These are phyloP conservation scores for Pocillopora verrucosa DNA, from an alignment of 64 coral and sea anemone genomes.

Conservation along the genomic window DNA sequence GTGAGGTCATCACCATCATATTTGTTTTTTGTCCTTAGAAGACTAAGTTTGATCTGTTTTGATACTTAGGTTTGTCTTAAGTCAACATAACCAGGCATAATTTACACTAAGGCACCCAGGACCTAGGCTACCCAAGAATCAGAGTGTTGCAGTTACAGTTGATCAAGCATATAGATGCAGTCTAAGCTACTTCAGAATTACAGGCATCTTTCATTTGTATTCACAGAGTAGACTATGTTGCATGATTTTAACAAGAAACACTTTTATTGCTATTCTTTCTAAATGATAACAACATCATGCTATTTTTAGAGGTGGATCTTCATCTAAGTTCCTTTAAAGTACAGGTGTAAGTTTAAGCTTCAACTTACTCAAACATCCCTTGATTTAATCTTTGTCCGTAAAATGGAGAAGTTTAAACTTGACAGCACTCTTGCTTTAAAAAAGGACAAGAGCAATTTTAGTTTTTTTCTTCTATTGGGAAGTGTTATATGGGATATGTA, in stretches of 20 bases:
- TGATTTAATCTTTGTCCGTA: too few species aligned
- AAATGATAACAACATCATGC: neutral
- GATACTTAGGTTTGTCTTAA: slow-evolving; percentile 50
- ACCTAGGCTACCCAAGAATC: neutral
- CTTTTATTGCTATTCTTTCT: slow-evolving; percentile 1
- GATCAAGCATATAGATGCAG: slow-evolving; percentile 42
- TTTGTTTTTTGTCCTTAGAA: slow-evolving; percentile 22
- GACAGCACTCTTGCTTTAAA: too few species aligned
- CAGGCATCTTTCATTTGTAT: slow-evolving; percentile 16
- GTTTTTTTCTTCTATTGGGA: too few species aligned
- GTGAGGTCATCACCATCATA: neutral
- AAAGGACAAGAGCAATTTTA: too few species aligned
- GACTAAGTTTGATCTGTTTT: slow-evolving; percentile 40
- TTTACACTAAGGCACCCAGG: slow-evolving; percentile 38
- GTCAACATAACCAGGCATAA: slow-evolving; percentile 47
- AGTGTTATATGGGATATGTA: too few species aligned
- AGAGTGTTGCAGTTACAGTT: slow-evolving; percentile 44
- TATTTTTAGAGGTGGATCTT: neutral
- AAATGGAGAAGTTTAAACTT: too few species aligned
- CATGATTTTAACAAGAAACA: neutral
- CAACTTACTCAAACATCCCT: too few species aligned
- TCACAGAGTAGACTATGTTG: neutral
- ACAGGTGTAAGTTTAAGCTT: neutral
- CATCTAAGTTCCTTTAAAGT: neutral
- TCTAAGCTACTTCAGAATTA: slow-evolving; percentile 19